phyloP scores from a whole-genome alignment of 2,888 invertebrate genomes.

The Hofmannophila pseudospretella region DNA sequence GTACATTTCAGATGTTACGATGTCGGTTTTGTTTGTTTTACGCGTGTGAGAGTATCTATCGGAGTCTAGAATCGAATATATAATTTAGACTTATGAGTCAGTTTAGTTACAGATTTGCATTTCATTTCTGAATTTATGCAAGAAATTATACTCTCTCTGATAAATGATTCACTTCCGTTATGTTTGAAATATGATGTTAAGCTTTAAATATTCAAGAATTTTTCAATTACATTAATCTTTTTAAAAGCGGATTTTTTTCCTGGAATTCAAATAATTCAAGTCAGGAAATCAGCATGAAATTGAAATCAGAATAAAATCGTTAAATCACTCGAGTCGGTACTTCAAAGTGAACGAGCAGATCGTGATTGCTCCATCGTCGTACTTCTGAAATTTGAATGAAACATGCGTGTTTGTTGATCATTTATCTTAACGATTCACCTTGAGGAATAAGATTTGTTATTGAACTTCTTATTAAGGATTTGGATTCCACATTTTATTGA shows the following conservation, averaged over 20 bases:
- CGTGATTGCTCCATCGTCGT: conserved; percentile 55
- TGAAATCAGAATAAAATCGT: conserved; percentile 33
- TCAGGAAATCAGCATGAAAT: conserved; percentile 37
- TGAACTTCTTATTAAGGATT: no score
- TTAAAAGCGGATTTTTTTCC: background rate
- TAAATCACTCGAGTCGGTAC: conserved; percentile 30
- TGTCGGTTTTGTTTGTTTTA: conserved; percentile 48
- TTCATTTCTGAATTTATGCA: no score
- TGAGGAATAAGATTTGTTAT: no score
- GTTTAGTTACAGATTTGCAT: conserved; percentile 18
- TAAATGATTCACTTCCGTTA: no score
- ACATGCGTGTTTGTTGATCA: conserved; percentile 21
- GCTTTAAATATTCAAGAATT: no score
- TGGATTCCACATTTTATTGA: no score
- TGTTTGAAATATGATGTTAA: no score
- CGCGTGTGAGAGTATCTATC: conserved; percentile 32
- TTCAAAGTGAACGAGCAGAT: conserved; percentile 38
- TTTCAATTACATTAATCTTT: no score
- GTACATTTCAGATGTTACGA: conserved; percentile 45
- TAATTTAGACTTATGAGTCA: conserved; percentile 27
- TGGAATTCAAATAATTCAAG: conserved; percentile 27
- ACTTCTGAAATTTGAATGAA: conserved; percentile 26
- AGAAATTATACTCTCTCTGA: no score
- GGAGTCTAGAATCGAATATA: conserved; percentile 20
- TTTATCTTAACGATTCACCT: no score